phyloP scores from a whole-genome alignment of 2,888 invertebrate genomes.

The Platycnemis pennipes region DNA sequence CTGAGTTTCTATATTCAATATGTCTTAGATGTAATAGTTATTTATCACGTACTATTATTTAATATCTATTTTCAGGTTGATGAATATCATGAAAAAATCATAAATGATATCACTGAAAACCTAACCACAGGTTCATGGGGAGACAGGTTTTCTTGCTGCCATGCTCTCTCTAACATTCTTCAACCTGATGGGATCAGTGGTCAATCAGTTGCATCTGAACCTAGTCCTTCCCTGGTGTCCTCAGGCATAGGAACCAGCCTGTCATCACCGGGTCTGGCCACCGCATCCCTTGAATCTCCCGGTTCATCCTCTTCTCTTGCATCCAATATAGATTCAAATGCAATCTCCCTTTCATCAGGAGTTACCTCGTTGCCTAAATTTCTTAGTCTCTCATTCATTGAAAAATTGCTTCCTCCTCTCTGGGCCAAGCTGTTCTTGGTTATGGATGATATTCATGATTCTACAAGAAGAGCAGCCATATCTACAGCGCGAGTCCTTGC shows the following conservation, averaged over 20 bases:
- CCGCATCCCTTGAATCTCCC: slow-evolving; percentile 28
- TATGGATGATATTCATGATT: slow-evolving; percentile 97
- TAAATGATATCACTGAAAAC: slow-evolving; percentile 90
- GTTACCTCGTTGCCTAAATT: slow-evolving; percentile 10
- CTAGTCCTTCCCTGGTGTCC: background rate
- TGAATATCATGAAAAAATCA: slow-evolving; percentile 89
- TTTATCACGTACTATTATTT: too few species aligned
- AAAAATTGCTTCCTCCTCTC: slow-evolving; percentile 81
- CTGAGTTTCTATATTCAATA: too few species aligned
- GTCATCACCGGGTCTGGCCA: background rate
- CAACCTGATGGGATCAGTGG: slow-evolving; percentile 80
- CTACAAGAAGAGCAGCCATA: slow-evolving; percentile 88
- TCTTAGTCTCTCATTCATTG: slow-evolving; percentile 22
- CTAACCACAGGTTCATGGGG: slow-evolving; percentile 93
- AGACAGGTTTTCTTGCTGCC: slow-evolving; percentile 94
- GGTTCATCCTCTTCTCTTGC: background rate
- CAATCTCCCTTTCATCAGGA: background rate
- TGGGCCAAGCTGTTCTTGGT: slow-evolving; percentile 94
- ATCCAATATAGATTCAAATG: background rate
- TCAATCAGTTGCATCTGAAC: background rate
- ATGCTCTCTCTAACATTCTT: slow-evolving; percentile 92
- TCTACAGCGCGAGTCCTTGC: slow-evolving; percentile 87
- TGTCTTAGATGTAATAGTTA: too few species aligned
- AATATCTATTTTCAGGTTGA: slow-evolving; percentile 83
- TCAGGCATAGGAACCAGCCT: background rate